Evolutionary conservation across 2,113 vertebrate genomes (phyloP), one percentile per base, ranked within the genome.

Genomic region (Tenebrosternarchus preto): DNA sequence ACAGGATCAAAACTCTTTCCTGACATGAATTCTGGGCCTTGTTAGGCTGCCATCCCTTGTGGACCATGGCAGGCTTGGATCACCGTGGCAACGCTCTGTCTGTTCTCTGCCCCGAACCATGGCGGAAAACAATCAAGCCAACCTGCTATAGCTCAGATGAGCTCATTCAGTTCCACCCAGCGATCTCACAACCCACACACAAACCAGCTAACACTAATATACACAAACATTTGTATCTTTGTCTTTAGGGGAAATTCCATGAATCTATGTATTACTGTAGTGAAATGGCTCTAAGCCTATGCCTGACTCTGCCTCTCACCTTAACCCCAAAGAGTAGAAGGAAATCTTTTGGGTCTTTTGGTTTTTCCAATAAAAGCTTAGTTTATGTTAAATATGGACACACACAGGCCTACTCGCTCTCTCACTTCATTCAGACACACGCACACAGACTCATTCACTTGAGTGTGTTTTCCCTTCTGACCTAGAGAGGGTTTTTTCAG

Each of bases 11-110:
- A 74, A 55, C 24, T 63, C n/a, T 76, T 68, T 76, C 73, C 57
- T 76, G 61, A 25, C 56, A 19, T 69, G 71, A 29, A 63, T 50
- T 70, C 55, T 75, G 63, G 76, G 77, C 75, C 9, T 27, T 69
- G 60, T 79, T 53, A 71, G 53, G 72, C 77, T 33, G 7, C 29
- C 15, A 36, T 67, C 39, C 43, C 63, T 66, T 31, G 16, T 11
- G 22, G 80, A 76, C 73, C 39, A 12, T 82, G 67, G 31, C 73
- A 73, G 76, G 66, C 50, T 78, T 66, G 9, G 11, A 69, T 78
- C 76, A 78, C 63, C 64, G 76, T 68, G 76, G 76, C 76, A 77
- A 77, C 66, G 31, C 66, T 78, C 66, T 22, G 17, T 57, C 76
- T 5, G 11, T n/a, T 78, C 46, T 3, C 53, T 33, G 17, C 53